Evolutionary conservation across 1,140 invertebrate genomes (phyloP).

Genomic region (Bombus sylvicola): DNA sequence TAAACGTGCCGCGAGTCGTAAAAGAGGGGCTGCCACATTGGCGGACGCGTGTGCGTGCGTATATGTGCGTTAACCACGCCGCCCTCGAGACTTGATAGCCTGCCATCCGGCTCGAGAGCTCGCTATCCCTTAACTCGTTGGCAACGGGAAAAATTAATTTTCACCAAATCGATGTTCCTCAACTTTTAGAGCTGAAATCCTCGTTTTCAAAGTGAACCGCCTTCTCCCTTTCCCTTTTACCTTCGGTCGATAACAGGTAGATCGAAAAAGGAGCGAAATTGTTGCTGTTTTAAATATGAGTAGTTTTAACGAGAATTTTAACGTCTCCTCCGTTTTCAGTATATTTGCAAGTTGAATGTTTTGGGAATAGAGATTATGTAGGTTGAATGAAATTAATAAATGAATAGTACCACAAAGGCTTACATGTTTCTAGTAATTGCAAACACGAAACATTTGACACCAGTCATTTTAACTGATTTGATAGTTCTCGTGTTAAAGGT

Average conservation of each 20-base stretch:
- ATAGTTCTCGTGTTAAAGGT: no score
- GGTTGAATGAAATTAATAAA: no score
- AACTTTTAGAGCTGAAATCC: neutral
- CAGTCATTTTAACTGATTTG: no score
- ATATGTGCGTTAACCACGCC: constrained; percentile 10
- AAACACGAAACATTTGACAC: no score
- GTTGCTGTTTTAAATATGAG: neutral
- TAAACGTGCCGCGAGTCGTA: constrained; percentile 74
- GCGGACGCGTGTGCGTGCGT: constrained; percentile 14
- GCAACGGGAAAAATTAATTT: constrained; percentile 32
- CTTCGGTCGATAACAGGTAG: neutral
- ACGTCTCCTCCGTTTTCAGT: no score
- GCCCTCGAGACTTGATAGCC: constrained; percentile 17
- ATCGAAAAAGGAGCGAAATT: no score
- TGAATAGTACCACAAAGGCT: no score
- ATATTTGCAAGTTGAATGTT: no score
- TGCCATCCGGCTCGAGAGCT: constrained; percentile 12
- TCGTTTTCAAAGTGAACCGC: neutral
- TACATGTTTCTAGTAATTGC: no score
- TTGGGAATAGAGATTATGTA: no score
- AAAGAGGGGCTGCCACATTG: constrained; percentile 55
- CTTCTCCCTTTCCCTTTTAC: neutral
- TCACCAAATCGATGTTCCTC: neutral
- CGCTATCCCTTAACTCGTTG: neutral
- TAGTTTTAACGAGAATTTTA: neutral